Base-by-base conservation (phyloP, 2,888 invertebrate genomes). In the Lathronympha strigana region DNA sequence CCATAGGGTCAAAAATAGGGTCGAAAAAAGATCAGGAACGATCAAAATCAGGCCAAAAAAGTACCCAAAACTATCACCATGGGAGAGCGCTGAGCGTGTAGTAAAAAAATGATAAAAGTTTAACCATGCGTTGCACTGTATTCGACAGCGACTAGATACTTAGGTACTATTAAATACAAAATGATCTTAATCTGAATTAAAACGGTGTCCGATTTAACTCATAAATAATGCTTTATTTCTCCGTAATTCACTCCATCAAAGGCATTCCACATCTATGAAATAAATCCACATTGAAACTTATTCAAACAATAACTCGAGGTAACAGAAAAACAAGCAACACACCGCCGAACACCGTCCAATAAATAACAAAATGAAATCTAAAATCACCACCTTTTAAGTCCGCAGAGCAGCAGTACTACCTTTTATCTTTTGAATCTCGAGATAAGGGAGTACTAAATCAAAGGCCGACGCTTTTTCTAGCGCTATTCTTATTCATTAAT, bases 401-500 rank as follows among this genome's bases (percentile, higher is more conserved):
- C 60, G 45, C 53, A 47, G 23, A 61, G 49, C 58, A 66, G 54
- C 61, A 53, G 47, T 60, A 28, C 72, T 60, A 28, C 72, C 25
- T 38, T 75, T 75, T 76, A 82, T 82, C 81, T 73, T 67, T 70
- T 71, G 75, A 81, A 83, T 83, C 79, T 74, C 74, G 71, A 76
- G 83, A 83, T 84, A 85, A 86, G 76, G 68, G 71, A 64, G 80
- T 83, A 84, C 86, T 87, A 88, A 90, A 89, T 89, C 88, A 89
- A 87, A 85, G 80, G 73, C 72, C 70, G 64, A 72, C 74, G 74
- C 81, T 90, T 91, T 89, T 90, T 90, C 84, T 79, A 72, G 72
- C 78, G 76, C 72, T 80, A 89, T 90, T 87, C 79, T 83, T 90
- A 91, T 91, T 91, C 90, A 91, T 90, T 88, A 87, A 91, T 81